Conservation (phyloP, 2,113 vertebrate species). For the Scatophagus argus region DNA sequence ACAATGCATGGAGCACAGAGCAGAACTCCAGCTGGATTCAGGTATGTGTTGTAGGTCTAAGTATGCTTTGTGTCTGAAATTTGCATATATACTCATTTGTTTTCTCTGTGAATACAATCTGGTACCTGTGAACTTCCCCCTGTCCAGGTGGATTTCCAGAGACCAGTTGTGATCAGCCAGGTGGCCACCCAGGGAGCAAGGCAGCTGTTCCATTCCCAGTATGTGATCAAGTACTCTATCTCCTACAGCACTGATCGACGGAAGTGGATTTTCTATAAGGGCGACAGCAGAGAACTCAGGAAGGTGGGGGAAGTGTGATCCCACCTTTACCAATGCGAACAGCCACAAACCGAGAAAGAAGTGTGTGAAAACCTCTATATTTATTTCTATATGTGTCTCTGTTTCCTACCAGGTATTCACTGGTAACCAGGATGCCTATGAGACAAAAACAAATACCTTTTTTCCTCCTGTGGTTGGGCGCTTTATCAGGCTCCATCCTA, state of each 20-base stretch:
- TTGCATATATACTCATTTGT: not conserved
- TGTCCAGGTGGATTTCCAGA: slow-evolving; percentile 91
- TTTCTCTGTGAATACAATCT: not conserved
- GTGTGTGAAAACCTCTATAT: not conserved
- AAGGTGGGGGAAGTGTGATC: slow-evolving; percentile 77
- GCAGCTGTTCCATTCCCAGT: slow-evolving; percentile 84
- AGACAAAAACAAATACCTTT: slow-evolving; percentile 86
- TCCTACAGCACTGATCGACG: slow-evolving; percentile 90
- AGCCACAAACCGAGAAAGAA: not conserved
- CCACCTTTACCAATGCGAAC: not conserved
- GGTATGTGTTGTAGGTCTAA: slow-evolving; percentile 76
- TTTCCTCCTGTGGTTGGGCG: slow-evolving; percentile 92
- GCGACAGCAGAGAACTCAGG: slow-evolving; percentile 81
- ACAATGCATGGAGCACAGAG: slow-evolving; percentile 94
- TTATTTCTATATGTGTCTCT: slow-evolving; percentile 8
- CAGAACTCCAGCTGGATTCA: slow-evolving; percentile 87
- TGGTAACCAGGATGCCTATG: slow-evolving; percentile 87
- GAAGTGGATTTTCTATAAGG: slow-evolving; percentile 90
- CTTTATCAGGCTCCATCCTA: slow-evolving; percentile 91
- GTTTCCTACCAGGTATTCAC: slow-evolving; percentile 84
- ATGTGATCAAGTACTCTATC: slow-evolving; percentile 84
- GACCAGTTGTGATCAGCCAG: slow-evolving; percentile 90
- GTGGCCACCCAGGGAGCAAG: slow-evolving; percentile 94
- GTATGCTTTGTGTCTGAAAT: not conserved
- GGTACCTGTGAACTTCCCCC: not conserved